Evolutionary conservation across 2,888 invertebrate genomes (phyloP), one percentile per base, ranked within the genome.

Genomic region (Sisyra nigra): DNA sequence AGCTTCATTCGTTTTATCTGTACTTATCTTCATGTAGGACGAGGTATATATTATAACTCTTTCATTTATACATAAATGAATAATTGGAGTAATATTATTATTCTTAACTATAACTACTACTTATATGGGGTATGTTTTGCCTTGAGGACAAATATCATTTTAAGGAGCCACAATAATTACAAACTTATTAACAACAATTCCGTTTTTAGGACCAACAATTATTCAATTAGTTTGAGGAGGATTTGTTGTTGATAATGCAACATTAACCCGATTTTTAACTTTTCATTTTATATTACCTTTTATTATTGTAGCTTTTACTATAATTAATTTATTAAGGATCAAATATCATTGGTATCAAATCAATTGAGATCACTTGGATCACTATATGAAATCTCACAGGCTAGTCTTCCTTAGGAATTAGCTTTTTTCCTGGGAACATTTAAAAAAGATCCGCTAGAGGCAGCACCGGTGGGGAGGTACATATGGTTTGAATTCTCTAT

Each of bases 121-220:
- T 15, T 85, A 85, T 59, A 64, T 83, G 68, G 83, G 82, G 0
- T 85, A 85, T 66, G 79, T 83, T 0, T 49, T 82, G 54, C 80
- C 80, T 1, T 82, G 82, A 62, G 81, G 81, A 6, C 81, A 84
- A 76, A 84, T 84, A 72, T 82, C 80, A 1, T 83, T 79, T 58
- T 83, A 82, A 71, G 80, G 80, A 2, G 80, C 81, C 0, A 81
- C 80, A 32, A 80, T 83, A n/a, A 82, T 82, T 73, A 80, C 79
- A 29, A 80, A 78, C 54, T 51, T 81, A 51, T 47, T 83, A 47
- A 81, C 82, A 0, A 78, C 79, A 2, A 71, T 83, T 8, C 81
- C 82, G 0, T 79, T 74, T 50, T 53, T 81, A 62, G 81, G 80
- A 10, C 60, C 55, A 45, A 58, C 55, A 48, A 52, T 82, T 62